Evolutionary conservation across 2,888 invertebrate species (phyloP).

Genomic region (Caenorhabditis zanzibari): DNA sequence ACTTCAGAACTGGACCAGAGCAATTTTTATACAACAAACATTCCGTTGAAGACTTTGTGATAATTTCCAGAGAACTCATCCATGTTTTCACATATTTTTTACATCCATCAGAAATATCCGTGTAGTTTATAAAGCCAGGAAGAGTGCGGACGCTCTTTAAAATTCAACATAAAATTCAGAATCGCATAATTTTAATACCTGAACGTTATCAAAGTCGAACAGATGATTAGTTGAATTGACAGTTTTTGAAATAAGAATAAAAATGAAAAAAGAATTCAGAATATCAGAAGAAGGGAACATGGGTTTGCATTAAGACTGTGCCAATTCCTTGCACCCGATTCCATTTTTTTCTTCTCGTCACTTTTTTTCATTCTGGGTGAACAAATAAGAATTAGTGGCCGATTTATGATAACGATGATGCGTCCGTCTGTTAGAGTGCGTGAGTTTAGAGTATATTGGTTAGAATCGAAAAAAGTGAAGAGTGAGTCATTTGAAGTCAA

Average conservation of each 20-base stretch:
- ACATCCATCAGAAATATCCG: constrained; percentile 20
- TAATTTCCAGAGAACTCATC: constrained; percentile 15
- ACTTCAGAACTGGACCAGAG: background rate
- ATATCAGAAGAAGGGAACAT: constrained; percentile 16
- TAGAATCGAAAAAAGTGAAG: background rate
- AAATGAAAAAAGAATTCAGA: background rate
- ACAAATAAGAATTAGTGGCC: constrained; percentile 25
- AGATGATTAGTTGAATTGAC: background rate
- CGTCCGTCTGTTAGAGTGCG: background rate
- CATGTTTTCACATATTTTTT: constrained; percentile 42
- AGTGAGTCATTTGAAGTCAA: background rate
- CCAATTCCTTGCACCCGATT: constrained; percentile 34
- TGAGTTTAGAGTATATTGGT: constrained; percentile 7
- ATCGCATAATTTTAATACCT: background rate
- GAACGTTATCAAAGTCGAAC: constrained; percentile 36
- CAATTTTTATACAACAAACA: constrained; percentile 35
- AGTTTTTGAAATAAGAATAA: background rate
- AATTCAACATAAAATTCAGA: background rate
- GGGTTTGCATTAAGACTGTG: constrained; percentile 10
- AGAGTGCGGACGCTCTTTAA: constrained; percentile 8
- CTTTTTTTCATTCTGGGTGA: constrained; percentile 42
- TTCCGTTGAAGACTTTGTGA: constrained; percentile 7
- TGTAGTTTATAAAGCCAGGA: constrained; percentile 22
- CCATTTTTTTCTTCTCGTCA: constrained; percentile 21
- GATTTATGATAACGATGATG: constrained; percentile 48